A percentile compares a stretch with the other conserved stretches of the same genome.
Evolutionary conservation across 2,888 invertebrate genomes (phyloP).

Genomic region (Poecilobothrus nobilitatus): DNA sequence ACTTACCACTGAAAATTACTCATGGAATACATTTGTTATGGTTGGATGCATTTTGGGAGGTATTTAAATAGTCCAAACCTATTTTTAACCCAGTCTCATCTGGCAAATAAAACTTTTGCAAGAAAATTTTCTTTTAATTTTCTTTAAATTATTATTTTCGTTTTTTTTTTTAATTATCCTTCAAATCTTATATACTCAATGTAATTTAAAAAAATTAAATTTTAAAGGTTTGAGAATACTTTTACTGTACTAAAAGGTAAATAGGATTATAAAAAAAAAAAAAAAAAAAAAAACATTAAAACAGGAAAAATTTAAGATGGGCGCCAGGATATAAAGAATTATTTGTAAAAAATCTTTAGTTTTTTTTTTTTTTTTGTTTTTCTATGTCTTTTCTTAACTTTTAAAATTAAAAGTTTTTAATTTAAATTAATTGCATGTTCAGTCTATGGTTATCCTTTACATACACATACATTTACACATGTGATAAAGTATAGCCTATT

Average conservation of each 20-base stretch:
- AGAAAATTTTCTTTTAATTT: background rate
- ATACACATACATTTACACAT: background rate
- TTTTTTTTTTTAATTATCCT: no score
- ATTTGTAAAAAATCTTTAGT: no score
- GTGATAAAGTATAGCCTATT: no score
- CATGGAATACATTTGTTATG: background rate
- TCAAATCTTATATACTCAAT: no score
- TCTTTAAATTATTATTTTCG: no score
- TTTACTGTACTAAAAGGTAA: no score
- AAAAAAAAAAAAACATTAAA: no score
- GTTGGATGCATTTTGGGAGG: background rate
- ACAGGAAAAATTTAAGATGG: no score
- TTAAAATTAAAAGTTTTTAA: background rate
- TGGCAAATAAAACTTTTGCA: background rate
- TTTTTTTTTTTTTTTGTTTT: background rate
- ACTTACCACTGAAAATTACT: background rate
- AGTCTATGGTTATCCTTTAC: background rate
- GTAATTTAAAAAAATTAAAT: no score
- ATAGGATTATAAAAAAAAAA: no score
- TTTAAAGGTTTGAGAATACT: no score
- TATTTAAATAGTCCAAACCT: no score
- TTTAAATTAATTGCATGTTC: constrained; percentile 6
- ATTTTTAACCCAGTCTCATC: background rate
- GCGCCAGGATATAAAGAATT: background rate
- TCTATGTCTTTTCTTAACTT: background rate